Evolutionary conservation across 2,888 invertebrate species (phyloP), one percentile per base, ranked within the genome.

Genomic region (Zootermopsis nevadensis): DNA sequence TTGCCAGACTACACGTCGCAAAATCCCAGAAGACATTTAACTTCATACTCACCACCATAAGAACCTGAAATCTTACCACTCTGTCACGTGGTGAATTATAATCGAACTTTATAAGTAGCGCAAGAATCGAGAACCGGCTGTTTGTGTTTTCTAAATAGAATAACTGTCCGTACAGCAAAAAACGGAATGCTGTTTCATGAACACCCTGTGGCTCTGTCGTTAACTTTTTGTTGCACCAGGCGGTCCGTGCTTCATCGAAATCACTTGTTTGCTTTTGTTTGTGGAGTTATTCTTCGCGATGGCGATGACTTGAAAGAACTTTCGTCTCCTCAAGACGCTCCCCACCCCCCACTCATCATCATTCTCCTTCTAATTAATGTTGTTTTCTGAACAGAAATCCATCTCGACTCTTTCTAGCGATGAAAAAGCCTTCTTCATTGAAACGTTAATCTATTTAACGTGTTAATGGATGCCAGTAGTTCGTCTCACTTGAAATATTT

Each of bases 221-320:
- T n/a, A 60, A 2, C 7, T 60, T 60, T 60, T 60, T 60, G 60
- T 27, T 60, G n/a, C 60, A 27, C 60, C 55, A 60, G n/a, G 60
- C 60, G 6, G n/a, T 60, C 60, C n/a, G 12, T 27, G n/a, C 60
- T 60, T 60, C n/a, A 60, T 60, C 60, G 60, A 60, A 60, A 60
- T 60, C 60, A 60, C 60, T 60, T 60, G 60, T 60, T 60, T 60
- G 60, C 60, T 60, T 60, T 60, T 60, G 60, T 60, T 27, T 60
- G 60, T 60, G 60, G n/a, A n/a, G 60, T 60, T 12, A 60, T 60
- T 60, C 60, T 60, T 60, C 12, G n/a, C 60, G 60, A n/a, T 0
- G 60, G 60, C 10, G 60, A n/a, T n/a, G 60, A 60, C 60, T 60
- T 60, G 60, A 60, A 60, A 60, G 60, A 60, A 60, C n/a, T 60